phyloP scores from a whole-genome alignment of 2,888 invertebrate species.

The Steromphala cineraria region DNA sequence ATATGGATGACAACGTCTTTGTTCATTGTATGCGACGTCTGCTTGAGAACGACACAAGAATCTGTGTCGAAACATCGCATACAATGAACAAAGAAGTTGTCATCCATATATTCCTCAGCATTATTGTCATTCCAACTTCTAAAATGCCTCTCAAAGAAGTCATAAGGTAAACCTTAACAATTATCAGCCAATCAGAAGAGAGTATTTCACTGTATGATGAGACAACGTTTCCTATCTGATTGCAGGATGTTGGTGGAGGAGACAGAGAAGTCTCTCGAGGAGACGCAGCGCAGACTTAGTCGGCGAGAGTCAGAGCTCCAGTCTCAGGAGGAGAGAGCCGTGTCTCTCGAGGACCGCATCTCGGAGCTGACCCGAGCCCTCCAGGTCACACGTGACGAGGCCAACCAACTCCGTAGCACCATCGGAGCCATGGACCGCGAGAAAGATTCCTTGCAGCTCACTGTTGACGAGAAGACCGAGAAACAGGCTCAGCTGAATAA shows the following conservation, averaged over 20 bases:
- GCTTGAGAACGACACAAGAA: too few species aligned
- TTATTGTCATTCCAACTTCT: too few species aligned
- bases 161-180: too few species aligned
- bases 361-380: constrained; percentile 49
- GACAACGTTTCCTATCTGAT: too few species aligned
- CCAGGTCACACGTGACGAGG: constrained; percentile 64
- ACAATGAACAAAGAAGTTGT: too few species aligned
- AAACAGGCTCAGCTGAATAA: constrained; percentile 65
- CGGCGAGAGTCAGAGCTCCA: constrained; percentile 68
- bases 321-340: constrained; percentile 59
- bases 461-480: constrained; percentile 73
- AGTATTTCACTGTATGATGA: too few species aligned
- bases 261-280: constrained; percentile 70
- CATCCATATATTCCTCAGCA: too few species aligned
- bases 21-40: too few species aligned
- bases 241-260: constrained; percentile 72
- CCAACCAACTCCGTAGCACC: constrained; percentile 61
- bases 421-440: constrained; percentile 71
- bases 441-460: constrained; percentile 71
- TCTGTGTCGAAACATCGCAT: too few species aligned
- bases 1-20: too few species aligned
- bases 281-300: constrained; percentile 63
- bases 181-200: too few species aligned
- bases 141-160: too few species aligned
- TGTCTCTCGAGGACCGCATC: constrained; percentile 62